phyloP scores from a whole-genome alignment of 2,797 vertebrate genomes.

The Notamacropus eugenii region DNA sequence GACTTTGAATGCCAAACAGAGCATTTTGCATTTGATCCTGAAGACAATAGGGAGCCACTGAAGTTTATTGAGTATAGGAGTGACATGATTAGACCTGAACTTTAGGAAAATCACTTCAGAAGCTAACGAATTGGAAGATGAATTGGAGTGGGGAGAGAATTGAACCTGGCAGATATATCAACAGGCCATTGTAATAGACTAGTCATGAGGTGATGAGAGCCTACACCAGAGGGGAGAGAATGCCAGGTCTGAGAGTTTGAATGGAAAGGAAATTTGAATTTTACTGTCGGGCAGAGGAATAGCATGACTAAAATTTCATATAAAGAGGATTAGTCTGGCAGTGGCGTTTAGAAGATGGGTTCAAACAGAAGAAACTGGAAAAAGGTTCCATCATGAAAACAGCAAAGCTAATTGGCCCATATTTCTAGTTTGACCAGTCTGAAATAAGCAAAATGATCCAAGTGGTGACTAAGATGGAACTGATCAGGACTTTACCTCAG shows the following conservation, averaged over 20 bases:
- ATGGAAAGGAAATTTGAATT: not conserved
- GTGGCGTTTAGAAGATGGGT: not conserved
- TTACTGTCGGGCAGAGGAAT: not conserved
- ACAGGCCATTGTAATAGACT: not conserved
- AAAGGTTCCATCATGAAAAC: not conserved
- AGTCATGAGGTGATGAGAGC: not conserved
- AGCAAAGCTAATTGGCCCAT: not conserved
- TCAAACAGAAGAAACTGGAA: not conserved
- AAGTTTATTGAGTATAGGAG: not conserved
- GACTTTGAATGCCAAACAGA: not conserved
- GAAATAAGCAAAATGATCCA: not conserved
- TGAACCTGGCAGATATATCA: not conserved
- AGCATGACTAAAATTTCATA: not conserved
- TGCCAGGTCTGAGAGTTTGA: not conserved
- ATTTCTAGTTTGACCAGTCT: not conserved
- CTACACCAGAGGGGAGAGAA: not conserved
- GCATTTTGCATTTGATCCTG: not conserved
- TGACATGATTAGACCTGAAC: not conserved
- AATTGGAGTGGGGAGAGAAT: not conserved
- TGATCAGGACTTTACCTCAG: not conserved
- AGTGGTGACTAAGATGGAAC: not conserved
- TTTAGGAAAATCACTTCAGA: not conserved
- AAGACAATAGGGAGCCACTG: not conserved
- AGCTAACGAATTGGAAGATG: not conserved
- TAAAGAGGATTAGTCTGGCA: not conserved